A percentile compares a stretch with the other conserved stretches of the same genome.
Evolutionary conservation across 2,888 invertebrate species (phyloP).

Genomic region (Lithosia quadra): DNA sequence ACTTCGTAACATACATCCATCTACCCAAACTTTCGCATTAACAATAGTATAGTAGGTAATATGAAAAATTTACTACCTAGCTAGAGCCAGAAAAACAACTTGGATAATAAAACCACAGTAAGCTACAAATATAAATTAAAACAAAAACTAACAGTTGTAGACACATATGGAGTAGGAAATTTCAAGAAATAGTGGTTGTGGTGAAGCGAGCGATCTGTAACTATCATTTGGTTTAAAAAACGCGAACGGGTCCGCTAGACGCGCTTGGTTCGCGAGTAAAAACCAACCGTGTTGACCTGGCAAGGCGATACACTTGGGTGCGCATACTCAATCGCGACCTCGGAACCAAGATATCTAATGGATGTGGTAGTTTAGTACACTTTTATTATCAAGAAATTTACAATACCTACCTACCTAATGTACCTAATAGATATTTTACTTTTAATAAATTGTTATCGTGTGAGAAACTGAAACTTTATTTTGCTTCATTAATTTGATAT

Average conservation of each 20-base stretch:
- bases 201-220: slow-evolving; percentile 47
- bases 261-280: slow-evolving; percentile 64
- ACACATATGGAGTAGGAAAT: slow-evolving; percentile 46
- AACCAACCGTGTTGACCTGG: slow-evolving; percentile 74
- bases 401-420: background rate
- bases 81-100: background rate
- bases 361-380: slow-evolving; percentile 40
- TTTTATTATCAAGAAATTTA: background rate
- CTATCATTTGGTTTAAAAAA: slow-evolving; percentile 54
- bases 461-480: no score
- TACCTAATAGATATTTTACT: background rate
- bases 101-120: slow-evolving; percentile 6
- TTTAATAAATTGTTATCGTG: background rate
- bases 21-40: background rate
- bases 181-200: slow-evolving; percentile 51
- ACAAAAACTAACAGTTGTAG: slow-evolving; percentile 44
- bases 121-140: slow-evolving; percentile 23
- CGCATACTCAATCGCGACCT: slow-evolving; percentile 70
- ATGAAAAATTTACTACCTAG: background rate
- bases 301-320: slow-evolving; percentile 79
- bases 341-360: slow-evolving; percentile 32
- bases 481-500: no score
- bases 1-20: background rate
- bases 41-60: background rate
- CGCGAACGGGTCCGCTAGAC: slow-evolving; percentile 61